phyloP scores from a whole-genome alignment of 2,113 vertebrate species.

The Paracanthobrama guichenoti region DNA sequence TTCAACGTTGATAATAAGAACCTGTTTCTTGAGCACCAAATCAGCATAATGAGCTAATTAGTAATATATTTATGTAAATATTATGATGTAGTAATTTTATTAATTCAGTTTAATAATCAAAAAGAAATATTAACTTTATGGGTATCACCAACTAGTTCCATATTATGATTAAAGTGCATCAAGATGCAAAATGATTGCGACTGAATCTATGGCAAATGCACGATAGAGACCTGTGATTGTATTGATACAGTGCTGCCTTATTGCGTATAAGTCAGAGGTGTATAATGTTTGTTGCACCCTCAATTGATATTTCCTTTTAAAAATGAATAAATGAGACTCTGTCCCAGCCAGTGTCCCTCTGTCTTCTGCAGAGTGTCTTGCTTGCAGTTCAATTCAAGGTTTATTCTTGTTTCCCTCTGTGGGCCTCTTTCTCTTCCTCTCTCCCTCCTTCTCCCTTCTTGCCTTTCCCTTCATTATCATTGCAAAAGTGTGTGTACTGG shows the following conservation, averaged over 20 bases:
- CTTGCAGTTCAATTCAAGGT: slow-evolving; percentile 14
- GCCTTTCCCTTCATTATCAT: slow-evolving; percentile 43
- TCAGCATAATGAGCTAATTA: background rate
- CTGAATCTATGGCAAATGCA: background rate
- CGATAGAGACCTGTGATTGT: background rate
- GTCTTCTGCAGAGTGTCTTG: background rate
- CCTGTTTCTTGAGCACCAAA: background rate
- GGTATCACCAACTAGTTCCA: background rate
- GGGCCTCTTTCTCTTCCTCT: slow-evolving; percentile 28
- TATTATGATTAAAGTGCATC: background rate
- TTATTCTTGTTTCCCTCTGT: slow-evolving; percentile 10
- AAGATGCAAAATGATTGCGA: background rate
- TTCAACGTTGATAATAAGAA: background rate
- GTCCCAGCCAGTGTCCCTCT: background rate
- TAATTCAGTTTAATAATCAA: background rate
- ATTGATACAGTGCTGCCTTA: background rate
- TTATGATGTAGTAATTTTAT: no score
- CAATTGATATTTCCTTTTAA: background rate
- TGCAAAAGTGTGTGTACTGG: slow-evolving; percentile 37
- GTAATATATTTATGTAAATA: no score
- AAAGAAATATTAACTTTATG: background rate
- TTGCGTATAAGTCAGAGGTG: background rate
- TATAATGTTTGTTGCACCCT: background rate
- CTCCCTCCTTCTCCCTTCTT: background rate
- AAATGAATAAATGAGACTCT: background rate